phyloP scores from a whole-genome alignment of 2,113 vertebrate genomes.

The Serilophus lunatus region DNA sequence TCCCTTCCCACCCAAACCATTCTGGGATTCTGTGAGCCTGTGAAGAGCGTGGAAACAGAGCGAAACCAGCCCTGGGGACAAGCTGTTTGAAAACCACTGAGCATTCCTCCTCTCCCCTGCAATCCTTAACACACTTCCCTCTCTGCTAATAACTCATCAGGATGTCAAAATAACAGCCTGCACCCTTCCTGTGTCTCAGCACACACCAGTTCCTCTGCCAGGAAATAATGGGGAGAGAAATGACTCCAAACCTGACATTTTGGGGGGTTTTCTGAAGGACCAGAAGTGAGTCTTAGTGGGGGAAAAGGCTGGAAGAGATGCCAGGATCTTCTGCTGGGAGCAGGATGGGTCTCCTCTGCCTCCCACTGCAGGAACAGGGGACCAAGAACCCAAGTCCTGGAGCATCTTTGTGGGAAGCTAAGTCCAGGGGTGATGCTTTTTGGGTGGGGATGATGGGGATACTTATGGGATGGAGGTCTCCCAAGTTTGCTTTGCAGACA shows the following conservation, averaged over 20 bases:
- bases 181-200: background rate
- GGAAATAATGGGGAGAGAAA: background rate
- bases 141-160: background rate
- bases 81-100: background rate
- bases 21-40: background rate
- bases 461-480: background rate
- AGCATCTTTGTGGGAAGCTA: background rate
- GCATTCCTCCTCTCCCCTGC: background rate
- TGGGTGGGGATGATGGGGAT: background rate
- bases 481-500: background rate
- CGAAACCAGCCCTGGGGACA: background rate
- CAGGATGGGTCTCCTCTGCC: accelerated
- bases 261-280: background rate
- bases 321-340: background rate
- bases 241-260: accelerated
- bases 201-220: background rate
- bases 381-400: accelerated
- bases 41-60: background rate
- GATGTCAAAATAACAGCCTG: background rate
- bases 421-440: background rate
- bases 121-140: background rate
- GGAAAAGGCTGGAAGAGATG: background rate
- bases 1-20: background rate
- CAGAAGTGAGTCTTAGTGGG: accelerated
- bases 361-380: accelerated